Base-by-base conservation (phyloP, 2,888 invertebrate genomes). In the Aleiodes alternator region DNA sequence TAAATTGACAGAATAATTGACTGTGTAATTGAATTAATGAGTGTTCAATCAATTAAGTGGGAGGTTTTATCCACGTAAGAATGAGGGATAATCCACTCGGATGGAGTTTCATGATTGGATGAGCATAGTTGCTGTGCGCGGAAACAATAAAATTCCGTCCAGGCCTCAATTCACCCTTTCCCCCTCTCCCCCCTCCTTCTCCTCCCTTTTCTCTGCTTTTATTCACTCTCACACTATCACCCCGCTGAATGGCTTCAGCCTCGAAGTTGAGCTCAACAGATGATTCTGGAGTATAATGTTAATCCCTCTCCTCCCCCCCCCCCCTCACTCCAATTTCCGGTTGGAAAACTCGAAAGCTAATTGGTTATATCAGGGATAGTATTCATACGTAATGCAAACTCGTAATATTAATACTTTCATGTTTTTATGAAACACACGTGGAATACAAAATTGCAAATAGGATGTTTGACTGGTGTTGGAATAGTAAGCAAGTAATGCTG, bases 11-110 rank as follows among this genome's bases (percentile, higher is more conserved):
- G 48, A 48, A 64, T 64, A 64, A 64, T 64, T 64, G 48, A 48
- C 16, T 23, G 11, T 23, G 14, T 64, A 64, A 64, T 64, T 64
- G 64, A 43, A 64, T 64, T 64, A 64, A 64, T 64, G 48, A 64
- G 11, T 23, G 48, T 64, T 64, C 48, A 43, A 64, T 48, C 64
- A 64, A 64, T 64, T 64, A 64, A 23, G 29, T 43, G n/a, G 12
- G 64, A 16, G 14, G 14, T 53, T 8, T 23, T 23, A 23, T 23
- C 16, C 5, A 16, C 43, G 48, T 64, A 64, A 16, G 64, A 64
- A 64, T 64, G 38, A 48, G n/a, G 48, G 43, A 23, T 64, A 64
- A 64, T 64, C 64, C 23, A 23, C 64, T 48, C 4, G 43, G 43
- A 48, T 38, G 48, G 23, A 64, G 43, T 23, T 23, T 23, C 16